phyloP scores from a whole-genome alignment of 2,888 invertebrate genomes.

The Rhingia campestris region DNA sequence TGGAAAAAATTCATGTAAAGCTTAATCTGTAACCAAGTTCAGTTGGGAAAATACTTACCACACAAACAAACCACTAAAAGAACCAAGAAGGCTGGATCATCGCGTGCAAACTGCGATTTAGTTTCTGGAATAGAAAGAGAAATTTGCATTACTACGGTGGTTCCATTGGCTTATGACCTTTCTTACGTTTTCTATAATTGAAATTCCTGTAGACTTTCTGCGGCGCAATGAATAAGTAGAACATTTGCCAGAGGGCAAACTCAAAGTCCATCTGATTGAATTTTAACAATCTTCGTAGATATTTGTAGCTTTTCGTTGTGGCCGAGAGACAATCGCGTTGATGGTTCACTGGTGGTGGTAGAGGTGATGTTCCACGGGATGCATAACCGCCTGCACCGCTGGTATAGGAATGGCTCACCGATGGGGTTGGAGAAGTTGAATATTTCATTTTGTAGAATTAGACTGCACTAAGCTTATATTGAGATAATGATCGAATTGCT shows the following conservation, averaged over 20 bases:
- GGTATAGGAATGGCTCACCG: constrained; percentile 82
- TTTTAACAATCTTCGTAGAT: constrained; percentile 91
- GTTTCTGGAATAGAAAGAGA: constrained; percentile 88
- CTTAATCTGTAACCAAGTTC: neutral
- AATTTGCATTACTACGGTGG: neutral
- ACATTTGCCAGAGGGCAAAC: constrained; percentile 99
- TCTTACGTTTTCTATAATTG: constrained; percentile 97
- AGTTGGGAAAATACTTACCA: constrained; percentile 83
- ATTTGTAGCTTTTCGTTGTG: constrained; percentile 93
- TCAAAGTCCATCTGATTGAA: constrained; percentile 99
- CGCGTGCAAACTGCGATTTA: constrained; percentile 98
- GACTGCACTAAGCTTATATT: constrained; percentile 1
- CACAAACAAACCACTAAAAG: constrained; percentile 93
- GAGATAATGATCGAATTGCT: neutral
- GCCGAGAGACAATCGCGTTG: constrained; percentile 91
- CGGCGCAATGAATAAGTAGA: constrained; percentile 95
- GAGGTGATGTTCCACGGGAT: constrained; percentile 86
- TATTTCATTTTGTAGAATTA: constrained; percentile 84
- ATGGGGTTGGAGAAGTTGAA: constrained; percentile 86
- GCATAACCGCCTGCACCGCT: constrained; percentile 76
- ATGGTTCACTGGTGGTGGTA: constrained; percentile 88
- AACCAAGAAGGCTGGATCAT: constrained; percentile 99
- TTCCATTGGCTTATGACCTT: constrained; percentile 1
- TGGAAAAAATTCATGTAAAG: constrained; percentile 82
- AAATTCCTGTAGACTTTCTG: constrained; percentile 99